These are phyloP conservation scores for Myanophis thanlyinensis DNA, from an alignment of 2,113 vertebrate genomes.

Conservation along the genomic window DNA sequence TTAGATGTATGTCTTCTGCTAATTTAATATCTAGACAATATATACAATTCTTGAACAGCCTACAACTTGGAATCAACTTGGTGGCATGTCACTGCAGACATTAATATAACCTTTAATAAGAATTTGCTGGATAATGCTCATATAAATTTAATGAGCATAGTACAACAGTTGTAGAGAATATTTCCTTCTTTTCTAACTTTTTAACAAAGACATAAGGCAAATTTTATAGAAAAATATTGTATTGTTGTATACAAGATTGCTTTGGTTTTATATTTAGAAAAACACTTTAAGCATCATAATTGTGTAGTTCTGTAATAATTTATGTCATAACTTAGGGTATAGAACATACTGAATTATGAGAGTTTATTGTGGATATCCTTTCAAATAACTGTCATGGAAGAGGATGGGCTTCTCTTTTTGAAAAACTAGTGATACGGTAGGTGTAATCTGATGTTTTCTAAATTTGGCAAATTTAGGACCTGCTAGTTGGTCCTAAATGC, in stretches of 20 bases:
- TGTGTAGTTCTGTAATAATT: not conserved
- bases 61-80: not conserved
- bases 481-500: no score
- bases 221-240: not conserved
- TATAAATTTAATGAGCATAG: not conserved
- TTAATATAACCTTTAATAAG: not conserved
- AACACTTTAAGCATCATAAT: not conserved
- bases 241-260: not conserved
- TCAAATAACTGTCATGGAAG: not conserved
- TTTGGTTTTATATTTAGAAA: not conserved
- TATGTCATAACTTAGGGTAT: not conserved
- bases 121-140: not conserved
- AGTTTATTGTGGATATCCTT: not conserved
- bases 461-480: not conserved
- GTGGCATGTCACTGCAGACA: not conserved
- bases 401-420: not conserved
- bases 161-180: not conserved
- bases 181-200: not conserved
- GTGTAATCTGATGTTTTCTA: not conserved
- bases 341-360: not conserved
- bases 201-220: not conserved
- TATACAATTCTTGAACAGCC: not conserved
- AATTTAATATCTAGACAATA: not conserved
- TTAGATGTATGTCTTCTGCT: not conserved
- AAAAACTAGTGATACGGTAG: not conserved